Base-by-base conservation (phyloP, 2,888 invertebrate genomes). In the Meloe dianella region DNA sequence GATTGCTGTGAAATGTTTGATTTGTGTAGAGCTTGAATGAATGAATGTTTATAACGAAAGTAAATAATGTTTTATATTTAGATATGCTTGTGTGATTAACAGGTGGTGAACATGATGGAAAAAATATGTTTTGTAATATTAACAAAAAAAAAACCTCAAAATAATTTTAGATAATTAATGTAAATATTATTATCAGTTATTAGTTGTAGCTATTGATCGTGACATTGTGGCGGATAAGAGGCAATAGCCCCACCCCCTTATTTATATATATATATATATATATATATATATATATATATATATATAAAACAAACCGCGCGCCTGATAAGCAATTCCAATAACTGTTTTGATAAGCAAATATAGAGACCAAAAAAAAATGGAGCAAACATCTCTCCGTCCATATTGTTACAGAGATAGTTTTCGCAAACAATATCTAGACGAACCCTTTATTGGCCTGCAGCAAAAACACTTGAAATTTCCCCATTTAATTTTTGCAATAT, bases 141-240 rank as follows among this genome's bases (percentile, higher is more conserved):
- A 20, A 20, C 20, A 47, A 47, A 17, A 20, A 17, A 17, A 22
- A 14, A 12, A 10, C 5, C 12, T 24, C 24, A 12, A 24, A 12
- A 54, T 24, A 54, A 24, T 54, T 54, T 24, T 1, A 24, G 22
- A 54, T 54, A 54, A 24, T 22, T 54, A 54, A 24, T 54, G 54
- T 54, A 22, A 54, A 54, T 24, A 54, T 54, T 24, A 54, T 54
- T 54, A 54, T 54, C 54, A 54, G 54, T 14, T 38, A 38, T 38
- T 38, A 2, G 14, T 3, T n/a, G 20, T 47, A 9, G 6, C 0
- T 51, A 51, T 51, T 22, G 54, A 24, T 54, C 24, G 54, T 24
- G 54, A 54, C 54, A 54, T 54, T 54, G n/a, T n/a, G 27, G 27
- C 4, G 20, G 47, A 20, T 20, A 47, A 54, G 14, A 14, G 54